A percentile compares a stretch with the other conserved stretches of the same genome.
Evolutionary conservation across 2,113 vertebrate genomes (phyloP).

Genomic region (Anoura caudifer): DNA sequence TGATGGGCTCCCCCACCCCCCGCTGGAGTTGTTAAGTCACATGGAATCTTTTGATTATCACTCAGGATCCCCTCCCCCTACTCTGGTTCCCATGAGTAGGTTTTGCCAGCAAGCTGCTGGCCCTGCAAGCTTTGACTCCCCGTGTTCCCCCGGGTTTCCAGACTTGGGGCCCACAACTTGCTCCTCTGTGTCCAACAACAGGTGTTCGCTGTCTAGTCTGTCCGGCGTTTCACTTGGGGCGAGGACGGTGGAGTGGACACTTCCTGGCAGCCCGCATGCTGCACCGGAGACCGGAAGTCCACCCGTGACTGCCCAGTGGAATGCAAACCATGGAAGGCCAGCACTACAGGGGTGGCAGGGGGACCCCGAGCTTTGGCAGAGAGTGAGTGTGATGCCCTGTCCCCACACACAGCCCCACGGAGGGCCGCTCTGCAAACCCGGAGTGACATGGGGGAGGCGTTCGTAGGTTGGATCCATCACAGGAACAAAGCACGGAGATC

Average conservation of each 20-base stretch:
- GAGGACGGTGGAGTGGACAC: not conserved
- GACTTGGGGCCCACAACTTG: no score
- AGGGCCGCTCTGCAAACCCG: not conserved
- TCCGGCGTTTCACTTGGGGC: not conserved
- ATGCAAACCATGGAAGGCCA: not conserved
- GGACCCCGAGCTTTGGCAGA: not conserved
- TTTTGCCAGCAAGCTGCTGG: not conserved
- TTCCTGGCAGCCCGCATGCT: not conserved
- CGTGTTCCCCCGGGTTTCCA: not conserved
- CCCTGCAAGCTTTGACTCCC: not conserved
- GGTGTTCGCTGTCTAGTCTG: not conserved
- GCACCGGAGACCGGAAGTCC: not conserved
- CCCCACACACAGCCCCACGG: not conserved
- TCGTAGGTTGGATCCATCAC: no score
- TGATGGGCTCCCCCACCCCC: not conserved
- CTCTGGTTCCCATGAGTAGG: not conserved
- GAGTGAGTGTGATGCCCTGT: not conserved
- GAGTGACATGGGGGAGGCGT: not conserved
- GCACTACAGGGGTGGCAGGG: accelerated
- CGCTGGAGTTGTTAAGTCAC: not conserved
- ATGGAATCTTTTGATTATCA: not conserved
- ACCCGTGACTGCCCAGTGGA: not conserved
- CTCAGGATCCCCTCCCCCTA: not conserved
- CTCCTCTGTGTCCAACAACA: not conserved
- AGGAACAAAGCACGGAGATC: not conserved